Evolutionary conservation across 2,113 vertebrate genomes (phyloP).

Genomic region (Hypomesus transpacificus): DNA sequence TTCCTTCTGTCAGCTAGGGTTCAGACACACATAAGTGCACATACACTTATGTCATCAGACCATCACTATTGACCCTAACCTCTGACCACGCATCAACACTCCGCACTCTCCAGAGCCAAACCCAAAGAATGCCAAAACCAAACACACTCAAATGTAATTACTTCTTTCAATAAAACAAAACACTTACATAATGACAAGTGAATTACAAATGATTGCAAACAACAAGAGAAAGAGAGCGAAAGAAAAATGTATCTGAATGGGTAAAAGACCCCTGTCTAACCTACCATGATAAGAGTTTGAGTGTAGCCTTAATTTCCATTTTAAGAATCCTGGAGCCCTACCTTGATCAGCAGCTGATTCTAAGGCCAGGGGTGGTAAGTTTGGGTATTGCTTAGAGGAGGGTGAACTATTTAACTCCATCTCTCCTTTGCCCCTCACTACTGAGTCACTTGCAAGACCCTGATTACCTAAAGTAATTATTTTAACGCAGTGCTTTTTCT

Average conservation of each 20-base stretch:
- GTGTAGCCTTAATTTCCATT: constrained; percentile 19
- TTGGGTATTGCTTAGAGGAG: neutral
- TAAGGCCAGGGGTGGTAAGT: neutral
- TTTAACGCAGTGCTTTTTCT: neutral
- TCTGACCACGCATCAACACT: constrained; percentile 30
- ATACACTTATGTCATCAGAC: neutral
- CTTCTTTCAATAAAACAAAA: no score
- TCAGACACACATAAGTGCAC: neutral
- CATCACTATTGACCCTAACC: constrained; percentile 21
- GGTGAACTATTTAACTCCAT: constrained; percentile 27
- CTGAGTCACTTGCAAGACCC: no score
- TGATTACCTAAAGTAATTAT: no score
- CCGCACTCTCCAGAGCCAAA: constrained; percentile 15
- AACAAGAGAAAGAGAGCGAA: constrained; percentile 3
- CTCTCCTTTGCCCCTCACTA: no score
- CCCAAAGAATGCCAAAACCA: constrained; percentile 40
- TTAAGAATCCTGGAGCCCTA: neutral
- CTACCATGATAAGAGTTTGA: constrained; percentile 28
- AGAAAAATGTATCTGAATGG: constrained; percentile 34
- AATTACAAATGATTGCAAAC: no score
- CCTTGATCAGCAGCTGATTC: neutral
- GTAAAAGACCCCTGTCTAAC: constrained; percentile 51
- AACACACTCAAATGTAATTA: constrained; percentile 42
- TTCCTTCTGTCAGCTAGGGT: neutral
- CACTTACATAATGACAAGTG: no score